These are phyloP conservation scores for Eurosta solidaginis DNA, from an alignment of 1,140 invertebrate species.

Conservation along the genomic window DNA sequence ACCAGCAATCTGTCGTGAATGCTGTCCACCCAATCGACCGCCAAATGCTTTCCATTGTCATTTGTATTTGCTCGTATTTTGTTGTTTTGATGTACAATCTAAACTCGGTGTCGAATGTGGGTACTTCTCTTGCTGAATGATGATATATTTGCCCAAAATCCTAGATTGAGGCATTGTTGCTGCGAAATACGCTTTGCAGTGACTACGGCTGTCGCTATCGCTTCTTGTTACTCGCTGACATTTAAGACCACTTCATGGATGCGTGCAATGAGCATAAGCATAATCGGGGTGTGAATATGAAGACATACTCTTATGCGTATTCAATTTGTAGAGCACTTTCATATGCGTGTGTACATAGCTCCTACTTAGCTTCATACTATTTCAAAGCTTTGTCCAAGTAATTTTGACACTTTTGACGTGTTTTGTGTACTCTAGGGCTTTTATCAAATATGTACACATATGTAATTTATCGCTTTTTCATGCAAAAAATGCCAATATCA, in stretches of 20 bases:
- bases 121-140: neutral
- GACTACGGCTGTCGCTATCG: neutral
- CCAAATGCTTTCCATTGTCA: neutral
- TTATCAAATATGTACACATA: neutral
- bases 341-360: neutral
- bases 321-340: neutral
- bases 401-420: neutral
- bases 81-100: too few species aligned
- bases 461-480: too few species aligned
- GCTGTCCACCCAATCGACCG: neutral
- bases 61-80: slow-evolving; percentile 25
- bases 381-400: neutral
- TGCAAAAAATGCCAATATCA: too few species aligned
- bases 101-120: too few species aligned
- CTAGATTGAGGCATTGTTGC: neutral
- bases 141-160: too few species aligned
- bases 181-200: too few species aligned
- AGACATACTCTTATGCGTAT: too few species aligned
- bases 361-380: neutral
- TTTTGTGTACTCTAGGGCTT: neutral
- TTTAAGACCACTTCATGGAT: slow-evolving; percentile 14
- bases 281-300: too few species aligned
- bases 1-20: neutral
- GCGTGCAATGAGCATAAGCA: too few species aligned
- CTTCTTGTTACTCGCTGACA: slow-evolving; percentile 15